Conservation (phyloP, 2,888 invertebrate species). For the Chorisops tibialis region DNA sequence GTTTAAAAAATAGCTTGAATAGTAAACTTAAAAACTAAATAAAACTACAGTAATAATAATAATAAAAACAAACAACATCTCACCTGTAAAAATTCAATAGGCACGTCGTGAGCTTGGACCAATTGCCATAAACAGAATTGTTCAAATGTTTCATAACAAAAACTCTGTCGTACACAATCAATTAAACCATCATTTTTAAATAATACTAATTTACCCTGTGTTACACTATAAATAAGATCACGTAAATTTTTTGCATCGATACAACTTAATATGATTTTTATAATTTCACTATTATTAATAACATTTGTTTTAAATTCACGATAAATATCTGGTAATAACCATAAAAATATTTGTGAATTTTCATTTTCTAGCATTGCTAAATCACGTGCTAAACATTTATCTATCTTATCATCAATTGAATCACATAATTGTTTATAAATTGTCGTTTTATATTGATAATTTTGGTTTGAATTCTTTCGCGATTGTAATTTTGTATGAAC, state of each 20-base stretch:
- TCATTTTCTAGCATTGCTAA: constrained; percentile 84
- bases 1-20: too few species aligned
- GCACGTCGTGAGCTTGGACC: constrained; percentile 88
- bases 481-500: constrained; percentile 62
- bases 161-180: constrained; percentile 73
- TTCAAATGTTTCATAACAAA: constrained; percentile 96
- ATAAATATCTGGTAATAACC: constrained; percentile 90
- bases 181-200: constrained; percentile 75
- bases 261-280: constrained; percentile 85
- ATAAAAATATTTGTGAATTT: constrained; percentile 84
- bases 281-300: constrained; percentile 80
- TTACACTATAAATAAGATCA: constrained; percentile 83
- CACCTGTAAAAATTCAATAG: constrained; percentile 75
- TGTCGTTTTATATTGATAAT: constrained; percentile 72
- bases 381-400: constrained; percentile 73
- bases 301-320: constrained; percentile 84
- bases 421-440: constrained; percentile 88
- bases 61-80: too few species aligned
- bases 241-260: constrained; percentile 88
- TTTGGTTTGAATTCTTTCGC: constrained; percentile 54
- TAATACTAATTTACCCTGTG: constrained; percentile 83
- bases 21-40: too few species aligned
- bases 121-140: constrained; percentile 98
- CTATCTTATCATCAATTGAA: constrained; percentile 71
- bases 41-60: too few species aligned